A percentile compares a stretch with the other conserved stretches of the same genome.
Conservation (phyloP, 2,113 vertebrate genomes). For the Dendrocopos noguchii region DNA sequence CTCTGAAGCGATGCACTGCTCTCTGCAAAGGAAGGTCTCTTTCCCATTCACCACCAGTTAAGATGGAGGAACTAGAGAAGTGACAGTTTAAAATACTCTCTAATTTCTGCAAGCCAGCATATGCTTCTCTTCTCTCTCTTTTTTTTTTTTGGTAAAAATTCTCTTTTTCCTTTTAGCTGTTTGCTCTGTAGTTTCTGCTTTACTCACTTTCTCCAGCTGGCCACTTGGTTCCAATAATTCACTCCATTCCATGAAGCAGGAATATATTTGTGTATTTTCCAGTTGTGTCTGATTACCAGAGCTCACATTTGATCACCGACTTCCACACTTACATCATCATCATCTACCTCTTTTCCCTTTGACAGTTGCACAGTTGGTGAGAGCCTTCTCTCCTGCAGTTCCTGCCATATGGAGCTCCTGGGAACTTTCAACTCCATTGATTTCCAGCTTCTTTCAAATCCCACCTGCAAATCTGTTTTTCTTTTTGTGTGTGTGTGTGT, state of each 20-base stretch:
- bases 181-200: conserved; percentile 4
- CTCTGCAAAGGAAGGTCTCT: background rate
- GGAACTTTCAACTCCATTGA: conserved; percentile 58
- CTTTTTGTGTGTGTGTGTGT: background rate
- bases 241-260: background rate
- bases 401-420: conserved; percentile 63
- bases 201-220: conserved; percentile 47
- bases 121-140: background rate
- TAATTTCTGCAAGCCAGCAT: background rate
- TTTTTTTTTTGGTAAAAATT: background rate
- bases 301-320: conserved; percentile 14
- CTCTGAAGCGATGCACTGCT: background rate
- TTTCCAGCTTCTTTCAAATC: conserved; percentile 66
- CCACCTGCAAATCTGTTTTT: conserved; percentile 59
- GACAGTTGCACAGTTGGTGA: conserved; percentile 46
- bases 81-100: conserved; percentile 20
- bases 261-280: conserved; percentile 35
- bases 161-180: background rate
- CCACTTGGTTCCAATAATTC: conserved; percentile 8
- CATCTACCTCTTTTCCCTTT: background rate
- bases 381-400: conserved; percentile 10
- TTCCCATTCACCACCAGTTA: background rate
- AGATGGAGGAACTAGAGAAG: conserved; percentile 4
- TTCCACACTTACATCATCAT: background rate
- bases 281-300: conserved; percentile 35